phyloP scores from a whole-genome alignment of 1,140 invertebrate genomes.

The Fopius arisanus region DNA sequence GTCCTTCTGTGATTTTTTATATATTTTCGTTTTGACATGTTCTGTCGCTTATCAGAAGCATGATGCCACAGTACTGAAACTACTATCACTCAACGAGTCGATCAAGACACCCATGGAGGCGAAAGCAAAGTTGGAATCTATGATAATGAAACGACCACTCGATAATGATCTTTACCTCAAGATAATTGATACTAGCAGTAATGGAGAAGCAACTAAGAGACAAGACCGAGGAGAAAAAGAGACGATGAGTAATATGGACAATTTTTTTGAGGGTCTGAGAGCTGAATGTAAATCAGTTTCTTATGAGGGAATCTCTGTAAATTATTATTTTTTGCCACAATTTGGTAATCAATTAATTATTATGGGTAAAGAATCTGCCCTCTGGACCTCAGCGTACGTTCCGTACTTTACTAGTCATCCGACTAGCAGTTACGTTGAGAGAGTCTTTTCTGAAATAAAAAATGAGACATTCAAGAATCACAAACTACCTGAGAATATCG shows the following conservation, averaged over 20 bases:
- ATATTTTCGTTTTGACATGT: slow-evolving; percentile 9
- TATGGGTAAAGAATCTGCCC: neutral
- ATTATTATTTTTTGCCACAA: neutral
- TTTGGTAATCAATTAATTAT: neutral
- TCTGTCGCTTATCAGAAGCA: slow-evolving; percentile 15
- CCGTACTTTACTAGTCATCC: neutral
- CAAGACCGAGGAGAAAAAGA: neutral
- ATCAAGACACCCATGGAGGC: neutral
- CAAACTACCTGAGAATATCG: neutral
- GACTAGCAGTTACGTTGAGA: neutral
- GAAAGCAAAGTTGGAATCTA: neutral
- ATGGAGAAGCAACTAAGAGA: neutral
- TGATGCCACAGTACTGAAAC: neutral
- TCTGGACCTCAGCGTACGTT: neutral
- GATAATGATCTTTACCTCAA: neutral
- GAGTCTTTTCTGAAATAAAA: neutral
- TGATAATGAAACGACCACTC: neutral
- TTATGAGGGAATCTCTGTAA: neutral
- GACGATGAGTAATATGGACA: neutral
- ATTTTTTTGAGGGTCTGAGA: neutral
- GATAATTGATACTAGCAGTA: neutral
- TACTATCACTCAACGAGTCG: neutral
- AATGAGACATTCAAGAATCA: neutral
- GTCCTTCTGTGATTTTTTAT: slow-evolving; percentile 3
- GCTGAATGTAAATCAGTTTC: neutral